A percentile compares a stretch with the other conserved stretches of the same genome.
These are phyloP conservation scores for Myxocyprinus asiaticus DNA, from an alignment of 2,113 vertebrate genomes.

Conservation along the genomic window DNA sequence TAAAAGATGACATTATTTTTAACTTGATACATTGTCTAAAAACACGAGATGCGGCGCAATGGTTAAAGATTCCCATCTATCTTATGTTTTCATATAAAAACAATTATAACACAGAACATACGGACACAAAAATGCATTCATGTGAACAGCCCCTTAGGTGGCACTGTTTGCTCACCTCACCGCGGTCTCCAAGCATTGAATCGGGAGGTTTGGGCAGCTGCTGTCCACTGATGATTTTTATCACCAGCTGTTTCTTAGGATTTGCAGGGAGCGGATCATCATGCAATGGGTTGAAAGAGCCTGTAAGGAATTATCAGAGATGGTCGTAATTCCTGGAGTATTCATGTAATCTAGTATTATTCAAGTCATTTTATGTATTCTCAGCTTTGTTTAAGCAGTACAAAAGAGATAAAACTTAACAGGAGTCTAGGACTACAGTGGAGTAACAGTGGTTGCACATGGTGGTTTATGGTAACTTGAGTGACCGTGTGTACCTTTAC, in stretches of 20 bases:
- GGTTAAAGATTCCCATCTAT: too few relatives aligned
- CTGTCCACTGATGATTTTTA: constrained; percentile 97
- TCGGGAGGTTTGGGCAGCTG: constrained; percentile 97
- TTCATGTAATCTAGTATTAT: neutral
- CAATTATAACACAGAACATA: too few relatives aligned
- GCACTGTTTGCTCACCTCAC: constrained; percentile 81
- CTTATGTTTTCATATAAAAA: too few relatives aligned
- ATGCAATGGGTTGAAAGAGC: constrained; percentile 90
- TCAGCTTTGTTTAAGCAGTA: neutral
- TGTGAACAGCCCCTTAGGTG: too few relatives aligned
- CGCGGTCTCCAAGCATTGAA: constrained; percentile 95
- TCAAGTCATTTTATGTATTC: neutral
- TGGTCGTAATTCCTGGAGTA: neutral
- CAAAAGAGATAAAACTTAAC: neutral
- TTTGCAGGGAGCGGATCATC: constrained; percentile 92
- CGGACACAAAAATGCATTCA: too few relatives aligned
- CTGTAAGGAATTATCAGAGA: constrained; percentile 67
- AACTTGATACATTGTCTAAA: too few relatives aligned
- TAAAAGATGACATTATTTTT: too few relatives aligned
- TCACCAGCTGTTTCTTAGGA: constrained; percentile 93
- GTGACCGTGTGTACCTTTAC: constrained; percentile 81
- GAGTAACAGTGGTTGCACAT: neutral
- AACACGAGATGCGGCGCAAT: too few relatives aligned
- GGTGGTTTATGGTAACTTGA: neutral
- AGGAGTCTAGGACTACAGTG: neutral